Conservation (phyloP, 2,113 vertebrate genomes). For the Poicephalus gulielmi region DNA sequence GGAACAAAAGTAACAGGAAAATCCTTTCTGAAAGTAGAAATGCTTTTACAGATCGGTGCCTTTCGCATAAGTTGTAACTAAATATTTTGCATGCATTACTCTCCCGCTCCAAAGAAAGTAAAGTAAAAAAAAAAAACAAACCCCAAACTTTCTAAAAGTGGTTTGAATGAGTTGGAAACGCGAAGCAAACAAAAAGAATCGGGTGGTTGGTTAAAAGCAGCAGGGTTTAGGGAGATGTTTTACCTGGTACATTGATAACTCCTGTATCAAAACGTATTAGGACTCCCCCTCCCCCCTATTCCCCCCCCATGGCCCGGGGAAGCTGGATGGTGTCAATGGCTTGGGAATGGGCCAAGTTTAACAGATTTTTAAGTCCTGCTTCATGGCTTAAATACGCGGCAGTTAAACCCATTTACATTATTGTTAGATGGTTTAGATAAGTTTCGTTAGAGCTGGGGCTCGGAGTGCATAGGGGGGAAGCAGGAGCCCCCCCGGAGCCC, state of each 20-base stretch:
- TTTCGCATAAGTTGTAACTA: conserved; percentile 57
- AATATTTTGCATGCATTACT: conserved; percentile 52
- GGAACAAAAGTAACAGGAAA: conserved; percentile 74
- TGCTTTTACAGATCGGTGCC: conserved; percentile 59
- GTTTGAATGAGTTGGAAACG: conserved; percentile 37
- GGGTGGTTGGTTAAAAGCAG: background rate
- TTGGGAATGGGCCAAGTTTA: background rate
- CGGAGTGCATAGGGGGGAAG: background rate
- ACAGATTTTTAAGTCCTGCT: background rate
- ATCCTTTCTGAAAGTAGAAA: conserved; percentile 70
- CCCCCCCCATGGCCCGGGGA: background rate
- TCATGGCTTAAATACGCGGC: background rate
- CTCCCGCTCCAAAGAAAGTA: background rate
- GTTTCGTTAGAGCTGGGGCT: background rate
- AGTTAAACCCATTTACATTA: conserved; percentile 11
- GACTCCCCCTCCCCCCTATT: background rate
- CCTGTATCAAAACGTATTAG: background rate
- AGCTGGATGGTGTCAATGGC: background rate
- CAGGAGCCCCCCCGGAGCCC: too few species aligned
- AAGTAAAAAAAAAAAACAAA: background rate
- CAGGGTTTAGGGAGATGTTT: background rate
- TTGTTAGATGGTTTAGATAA: background rate
- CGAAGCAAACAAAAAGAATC: background rate
- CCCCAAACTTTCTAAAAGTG: conserved; percentile 35
- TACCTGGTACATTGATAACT: background rate